Percentiles rank a stretch among this genome's conserved stretches.
These are phyloP conservation scores for Sitophilus oryzae DNA, from an alignment of 1,140 invertebrate species.

Conservation along the genomic window DNA sequence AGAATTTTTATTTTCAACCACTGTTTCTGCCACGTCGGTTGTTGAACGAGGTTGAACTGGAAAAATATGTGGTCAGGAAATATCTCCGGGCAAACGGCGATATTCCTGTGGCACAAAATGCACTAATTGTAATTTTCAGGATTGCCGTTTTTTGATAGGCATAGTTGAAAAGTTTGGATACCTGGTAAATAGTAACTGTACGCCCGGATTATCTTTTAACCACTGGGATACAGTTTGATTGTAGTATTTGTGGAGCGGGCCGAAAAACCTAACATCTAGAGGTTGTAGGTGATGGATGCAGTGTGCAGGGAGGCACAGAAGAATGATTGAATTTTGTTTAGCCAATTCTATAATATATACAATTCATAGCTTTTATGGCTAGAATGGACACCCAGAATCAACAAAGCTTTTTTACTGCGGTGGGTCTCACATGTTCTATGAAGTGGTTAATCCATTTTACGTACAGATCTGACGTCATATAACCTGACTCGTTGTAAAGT, in stretches of 20 bases:
- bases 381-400: slow-evolving; percentile 35
- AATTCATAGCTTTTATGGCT: slow-evolving; percentile 30
- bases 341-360: slow-evolving; percentile 18
- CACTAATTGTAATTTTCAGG: too few species aligned
- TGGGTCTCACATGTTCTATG: slow-evolving; percentile 13
- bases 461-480: slow-evolving; percentile 27
- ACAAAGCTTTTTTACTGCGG: slow-evolving; percentile 28
- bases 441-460: slow-evolving; percentile 28
- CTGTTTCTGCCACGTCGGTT: too few species aligned
- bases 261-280: slow-evolving; percentile 42
- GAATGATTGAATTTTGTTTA: slow-evolving; percentile 20
- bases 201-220: slow-evolving; percentile 2
- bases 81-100: too few species aligned
- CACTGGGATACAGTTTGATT: slow-evolving; percentile 20
- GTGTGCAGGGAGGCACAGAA: slow-evolving; percentile 26
- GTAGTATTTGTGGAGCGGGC: slow-evolving; percentile 33
- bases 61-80: too few species aligned
- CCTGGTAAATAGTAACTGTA: neutral
- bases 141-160: too few species aligned
- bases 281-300: slow-evolving; percentile 38
- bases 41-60: too few species aligned
- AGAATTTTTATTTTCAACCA: too few species aligned
- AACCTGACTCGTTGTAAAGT: neutral
- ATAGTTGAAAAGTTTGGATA: neutral
- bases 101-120: too few species aligned